phyloP scores from a whole-genome alignment of 30 jellyfish, hydroid and myxozoan genomes.

The Hydractinia echinata region DNA sequence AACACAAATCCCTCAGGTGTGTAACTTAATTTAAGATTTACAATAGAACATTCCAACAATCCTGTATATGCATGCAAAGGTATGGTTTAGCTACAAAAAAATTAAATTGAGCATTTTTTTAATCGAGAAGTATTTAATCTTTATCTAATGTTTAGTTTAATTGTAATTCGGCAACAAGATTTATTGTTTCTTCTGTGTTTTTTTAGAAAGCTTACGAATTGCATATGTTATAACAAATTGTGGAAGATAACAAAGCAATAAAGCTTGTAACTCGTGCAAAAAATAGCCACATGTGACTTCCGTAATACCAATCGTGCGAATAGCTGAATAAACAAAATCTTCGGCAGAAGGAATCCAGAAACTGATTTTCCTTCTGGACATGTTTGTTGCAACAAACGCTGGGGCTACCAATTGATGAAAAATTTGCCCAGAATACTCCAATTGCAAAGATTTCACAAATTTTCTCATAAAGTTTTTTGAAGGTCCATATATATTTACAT shows the following conservation, averaged over 20 bases:
- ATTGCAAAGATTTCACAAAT: slow-evolving; percentile 13
- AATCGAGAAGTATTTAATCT: too few relatives aligned
- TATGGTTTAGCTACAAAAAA: too few relatives aligned
- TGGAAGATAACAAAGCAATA: not conserved
- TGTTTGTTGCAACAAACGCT: slow-evolving; percentile 25
- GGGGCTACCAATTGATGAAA: slow-evolving; percentile 30
- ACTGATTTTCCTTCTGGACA: slow-evolving; percentile 9
- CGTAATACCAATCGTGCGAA: slow-evolving; percentile 32
- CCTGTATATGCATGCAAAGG: too few relatives aligned
- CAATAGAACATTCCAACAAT: too few relatives aligned
- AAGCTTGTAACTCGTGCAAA: slow-evolving; percentile 12
- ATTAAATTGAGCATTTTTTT: too few relatives aligned
- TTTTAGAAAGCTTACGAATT: too few relatives aligned
- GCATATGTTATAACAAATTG: too few relatives aligned
- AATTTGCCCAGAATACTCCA: not conserved
- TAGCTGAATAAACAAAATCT: slow-evolving; percentile 18
- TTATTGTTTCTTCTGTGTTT: too few relatives aligned
- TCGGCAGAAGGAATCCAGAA: slow-evolving; percentile 22
- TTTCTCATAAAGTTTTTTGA: slow-evolving; percentile 16
- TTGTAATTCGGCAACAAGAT: too few relatives aligned
- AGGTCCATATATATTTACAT: not conserved
- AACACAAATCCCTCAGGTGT: too few relatives aligned
- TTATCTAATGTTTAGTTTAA: too few relatives aligned
- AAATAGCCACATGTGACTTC: slow-evolving; percentile 15
- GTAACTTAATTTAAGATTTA: too few relatives aligned